Evolutionary conservation across 2,797 vertebrate species (phyloP), one percentile per base, ranked within the genome.

Genomic region (Sebastes steindachneri): DNA sequence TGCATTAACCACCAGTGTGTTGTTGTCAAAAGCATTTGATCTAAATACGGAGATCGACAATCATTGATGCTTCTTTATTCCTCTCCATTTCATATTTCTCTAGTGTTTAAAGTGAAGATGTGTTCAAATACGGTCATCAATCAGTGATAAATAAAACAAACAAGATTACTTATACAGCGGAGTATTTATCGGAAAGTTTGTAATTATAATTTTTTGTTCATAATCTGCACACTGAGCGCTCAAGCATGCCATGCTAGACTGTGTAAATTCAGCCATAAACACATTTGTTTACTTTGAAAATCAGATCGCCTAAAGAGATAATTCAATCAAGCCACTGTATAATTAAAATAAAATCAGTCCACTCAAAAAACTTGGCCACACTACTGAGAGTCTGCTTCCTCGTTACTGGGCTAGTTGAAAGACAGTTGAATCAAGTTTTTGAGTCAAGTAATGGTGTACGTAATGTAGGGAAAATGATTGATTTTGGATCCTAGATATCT

Each of bases 1-100:
- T 81, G 71, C 84, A 94, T 94, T 92, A 88, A 80, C 84, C 86
- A 88, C 53, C 64, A 80, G 80, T 83, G 78, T 82, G 82, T n/a
- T 63, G 60, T 80, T 89, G 63, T 69, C 54, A 75, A 81, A 86
- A 76, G 51, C 26, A 71, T 88, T 88, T 92, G 73, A 88, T 88
- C 68, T 88, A 90, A 93, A 90, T 53, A 86, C 73, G 33, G 48
- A 89, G 81, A 87, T 55, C 65, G 33, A 26, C 14, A 64, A 73
- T 85, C 59, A 82, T n/a, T 35, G 58, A 68, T 51, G n/a, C 19
- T 23, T 53, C 23, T 79, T 73, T 51, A 66, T 70, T 69, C 25
- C 45, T 53, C 41, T 75, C 53, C 26, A 6, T 68, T 82, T 68
- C 29, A 62, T 12, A 29, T 78, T 85, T 79, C 58, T 41, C 31